Evolutionary conservation across 2,113 vertebrate species (phyloP), one percentile per base, ranked within the genome.

Genomic region (Brachyistius frenatus): DNA sequence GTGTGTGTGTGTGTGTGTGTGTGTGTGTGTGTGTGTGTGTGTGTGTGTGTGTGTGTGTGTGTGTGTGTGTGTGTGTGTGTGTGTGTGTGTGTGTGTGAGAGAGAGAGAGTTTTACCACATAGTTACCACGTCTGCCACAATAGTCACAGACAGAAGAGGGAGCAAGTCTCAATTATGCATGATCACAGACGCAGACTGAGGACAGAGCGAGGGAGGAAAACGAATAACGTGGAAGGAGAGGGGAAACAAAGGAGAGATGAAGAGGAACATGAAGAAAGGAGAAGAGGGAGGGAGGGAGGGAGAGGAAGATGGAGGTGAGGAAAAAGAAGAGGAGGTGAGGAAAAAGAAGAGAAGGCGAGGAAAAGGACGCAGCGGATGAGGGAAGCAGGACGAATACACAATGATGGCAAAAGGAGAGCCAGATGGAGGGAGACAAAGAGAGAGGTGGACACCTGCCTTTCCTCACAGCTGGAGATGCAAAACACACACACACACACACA

Each of bases 381-480:
- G 49, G 64, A 69, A 58, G 56, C 9, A 11, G 31, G 16, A 31
- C 46, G 30, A 53, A 69, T 10, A 16, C 16, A 75, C 33, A 56
- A 66, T 57, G 49, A 54, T 0, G 30, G 16, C 30, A 32, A 32
- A 32, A 23, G 15, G 23, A 41, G 37, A 63, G 44, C 35, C 71
- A 76, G 62, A 80, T 53, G 71, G 36, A 46, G 37, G 49, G 16
- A 14, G 49, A 46, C 5, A 44, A 44, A 36, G n/a, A 67, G 61
- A 62, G 41, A 58, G 2, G 50, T 4, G 46, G 39, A 64, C 47
- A 52, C 11, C 0, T 15, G 62, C 57, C 23, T 79, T 57, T 10
- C 37, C 44, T 73, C 64, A 60, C 68, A n/a, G 76, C 61, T 83
- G 46, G 32, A 73, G 31, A 50, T 32, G 3, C 60, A 50, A 23